Evolutionary conservation across 1,140 invertebrate genomes (phyloP).

Genomic region (Amphibalanus amphitrite): DNA sequence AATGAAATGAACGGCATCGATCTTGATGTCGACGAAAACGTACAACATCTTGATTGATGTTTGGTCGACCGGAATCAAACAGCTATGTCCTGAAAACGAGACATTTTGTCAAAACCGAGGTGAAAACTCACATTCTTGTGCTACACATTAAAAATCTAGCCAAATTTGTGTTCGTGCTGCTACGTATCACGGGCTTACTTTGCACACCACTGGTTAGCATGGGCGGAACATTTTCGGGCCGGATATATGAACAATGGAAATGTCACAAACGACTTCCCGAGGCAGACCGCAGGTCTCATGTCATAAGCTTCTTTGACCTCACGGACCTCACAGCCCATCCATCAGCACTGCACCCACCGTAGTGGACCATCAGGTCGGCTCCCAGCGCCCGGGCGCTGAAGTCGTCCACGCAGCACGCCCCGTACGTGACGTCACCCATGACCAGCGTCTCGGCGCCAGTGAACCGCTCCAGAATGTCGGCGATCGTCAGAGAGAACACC

Average conservation of each 20-base stretch:
- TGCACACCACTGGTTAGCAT: too few species aligned
- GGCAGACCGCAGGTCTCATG: too few species aligned
- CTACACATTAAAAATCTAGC: too few species aligned
- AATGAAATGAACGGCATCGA: conserved; percentile 80
- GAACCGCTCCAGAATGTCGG: conserved; percentile 86
- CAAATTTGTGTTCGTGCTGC: too few species aligned
- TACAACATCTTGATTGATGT: conserved; percentile 81
- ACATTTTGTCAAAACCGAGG: too few species aligned
- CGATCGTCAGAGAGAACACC: conserved; percentile 80
- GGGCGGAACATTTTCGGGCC: too few species aligned
- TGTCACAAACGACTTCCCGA: too few species aligned
- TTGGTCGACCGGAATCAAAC: conserved; percentile 84
- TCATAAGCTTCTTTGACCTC: too few species aligned
- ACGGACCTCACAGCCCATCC: too few species aligned
- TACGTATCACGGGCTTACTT: too few species aligned
- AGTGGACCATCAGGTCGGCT: conserved; percentile 88
- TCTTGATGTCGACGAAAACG: conserved; percentile 77
- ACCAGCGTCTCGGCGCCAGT: conserved; percentile 86
- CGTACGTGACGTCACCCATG: conserved; percentile 97
- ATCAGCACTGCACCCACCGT: conserved; percentile 51
- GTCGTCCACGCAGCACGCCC: conserved; percentile 99
- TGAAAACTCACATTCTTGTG: too few species aligned
- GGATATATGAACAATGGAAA: too few species aligned
- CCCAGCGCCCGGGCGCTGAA: conserved; percentile 76
- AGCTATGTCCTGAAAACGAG: conserved; percentile 59